Percentiles rank a stretch among this genome's conserved stretches.
Conservation (phyloP, 2,113 vertebrate genomes). For the Desmodus rotundus region DNA sequence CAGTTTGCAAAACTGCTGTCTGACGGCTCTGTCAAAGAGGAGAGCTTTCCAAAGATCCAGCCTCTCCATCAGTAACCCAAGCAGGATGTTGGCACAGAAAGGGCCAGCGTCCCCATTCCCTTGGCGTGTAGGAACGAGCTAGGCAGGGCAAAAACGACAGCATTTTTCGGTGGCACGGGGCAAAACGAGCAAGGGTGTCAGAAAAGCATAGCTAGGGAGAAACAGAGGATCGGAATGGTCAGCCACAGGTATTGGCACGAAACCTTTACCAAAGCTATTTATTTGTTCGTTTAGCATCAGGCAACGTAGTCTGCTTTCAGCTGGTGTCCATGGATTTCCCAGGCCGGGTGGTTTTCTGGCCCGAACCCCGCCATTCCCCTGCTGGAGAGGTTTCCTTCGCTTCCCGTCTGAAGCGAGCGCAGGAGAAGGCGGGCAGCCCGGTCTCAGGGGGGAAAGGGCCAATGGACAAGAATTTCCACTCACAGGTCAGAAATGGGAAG, state of each 20-base stretch:
- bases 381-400: not conserved
- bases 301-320: not conserved
- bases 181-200: not conserved
- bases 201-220: not conserved
- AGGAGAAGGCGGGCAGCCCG: not conserved
- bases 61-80: not conserved
- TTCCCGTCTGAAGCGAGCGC: not conserved
- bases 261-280: not conserved
- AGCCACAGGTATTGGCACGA: accelerated
- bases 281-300: accelerated
- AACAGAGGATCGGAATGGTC: not conserved
- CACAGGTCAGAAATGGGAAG: not conserved
- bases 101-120: not conserved
- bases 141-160: not conserved
- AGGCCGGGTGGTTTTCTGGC: not conserved
- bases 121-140: not conserved
- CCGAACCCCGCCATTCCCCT: no score
- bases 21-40: conserved; percentile 53
- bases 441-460: not conserved
- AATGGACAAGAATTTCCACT: not conserved
- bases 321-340: not conserved
- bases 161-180: no score
- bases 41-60: conserved; percentile 54
- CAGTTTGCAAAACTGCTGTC: conserved; percentile 40
- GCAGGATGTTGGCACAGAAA: not conserved